These are phyloP conservation scores for Psittacus erithacus DNA, from an alignment of 2,113 vertebrate genomes.

Conservation along the genomic window DNA sequence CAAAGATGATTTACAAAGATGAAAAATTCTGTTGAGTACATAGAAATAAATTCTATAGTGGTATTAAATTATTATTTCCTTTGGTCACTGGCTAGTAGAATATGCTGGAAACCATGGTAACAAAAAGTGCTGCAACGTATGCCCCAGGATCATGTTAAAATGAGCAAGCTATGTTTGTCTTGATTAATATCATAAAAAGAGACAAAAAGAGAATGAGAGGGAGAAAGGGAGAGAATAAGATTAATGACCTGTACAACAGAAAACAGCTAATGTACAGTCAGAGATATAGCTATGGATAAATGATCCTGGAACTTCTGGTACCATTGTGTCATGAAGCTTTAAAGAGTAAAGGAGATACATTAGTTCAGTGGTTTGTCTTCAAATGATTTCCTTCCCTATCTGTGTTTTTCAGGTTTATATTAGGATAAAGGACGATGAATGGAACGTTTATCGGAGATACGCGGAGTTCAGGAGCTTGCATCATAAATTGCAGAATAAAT, in stretches of 20 bases:
- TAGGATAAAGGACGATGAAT: slow-evolving; percentile 96
- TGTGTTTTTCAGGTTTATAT: slow-evolving; percentile 87
- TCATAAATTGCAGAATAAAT: slow-evolving; percentile 85
- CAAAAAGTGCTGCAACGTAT: background rate
- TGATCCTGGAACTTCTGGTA: background rate
- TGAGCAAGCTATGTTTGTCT: background rate
- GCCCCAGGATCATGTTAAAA: slow-evolving; percentile 3
- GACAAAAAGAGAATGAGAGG: background rate
- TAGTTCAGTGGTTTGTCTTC: background rate
- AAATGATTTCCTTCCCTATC: background rate
- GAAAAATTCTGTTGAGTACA: background rate
- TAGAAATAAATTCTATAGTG: background rate
- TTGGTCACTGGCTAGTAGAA: background rate
- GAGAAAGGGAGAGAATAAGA: background rate
- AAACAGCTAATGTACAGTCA: background rate
- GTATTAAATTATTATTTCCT: background rate
- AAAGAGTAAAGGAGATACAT: background rate
- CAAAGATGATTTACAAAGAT: slow-evolving; percentile 14
- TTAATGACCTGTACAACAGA: background rate
- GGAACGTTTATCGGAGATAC: slow-evolving; percentile 97
- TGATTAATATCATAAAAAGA: background rate
- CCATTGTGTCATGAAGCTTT: background rate
- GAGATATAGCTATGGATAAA: background rate
- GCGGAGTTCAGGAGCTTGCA: slow-evolving; percentile 92
- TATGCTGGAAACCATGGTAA: slow-evolving; percentile 30